A percentile compares a stretch with the other conserved stretches of the same genome.
Conservation (phyloP, 1,140 invertebrate genomes). For the Drosophila baimaii region DNA sequence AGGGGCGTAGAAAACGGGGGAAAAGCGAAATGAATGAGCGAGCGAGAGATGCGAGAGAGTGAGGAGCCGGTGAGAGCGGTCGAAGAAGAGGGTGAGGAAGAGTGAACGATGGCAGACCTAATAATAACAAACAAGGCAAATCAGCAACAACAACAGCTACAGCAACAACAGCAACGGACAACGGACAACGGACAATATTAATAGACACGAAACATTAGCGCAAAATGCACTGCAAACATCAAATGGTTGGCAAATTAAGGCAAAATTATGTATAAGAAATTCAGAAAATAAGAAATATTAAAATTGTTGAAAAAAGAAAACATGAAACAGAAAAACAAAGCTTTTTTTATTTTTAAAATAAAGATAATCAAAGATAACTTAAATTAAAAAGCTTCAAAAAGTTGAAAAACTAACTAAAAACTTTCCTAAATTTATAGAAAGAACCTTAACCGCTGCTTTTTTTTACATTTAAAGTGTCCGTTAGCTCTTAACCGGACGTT, state of each 20-base stretch:
- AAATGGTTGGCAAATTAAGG: too few species aligned
- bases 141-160: conserved; percentile 16
- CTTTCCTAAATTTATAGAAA: too few species aligned
- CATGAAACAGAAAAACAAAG: too few species aligned
- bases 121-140: conserved; percentile 53
- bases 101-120: conserved; percentile 24
- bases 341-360: too few species aligned
- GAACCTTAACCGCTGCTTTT: not conserved
- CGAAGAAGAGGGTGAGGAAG: conserved; percentile 1
- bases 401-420: too few species aligned
- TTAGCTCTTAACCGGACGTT: not conserved
- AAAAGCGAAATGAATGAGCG: conserved; percentile 10
- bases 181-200: conserved; percentile 62
- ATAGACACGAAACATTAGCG: conserved; percentile 64
- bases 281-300: not conserved
- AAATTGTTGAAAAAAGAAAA: not conserved
- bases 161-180: not conserved
- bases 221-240: not conserved
- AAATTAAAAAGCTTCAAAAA: too few species aligned
- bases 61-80: not conserved
- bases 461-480: not conserved
- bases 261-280: too few species aligned
- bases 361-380: too few species aligned
- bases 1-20: not conserved
- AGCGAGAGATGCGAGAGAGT: not conserved